Conservation (phyloP, 2,797 vertebrate species). For the Rhyacichthys aspro region DNA sequence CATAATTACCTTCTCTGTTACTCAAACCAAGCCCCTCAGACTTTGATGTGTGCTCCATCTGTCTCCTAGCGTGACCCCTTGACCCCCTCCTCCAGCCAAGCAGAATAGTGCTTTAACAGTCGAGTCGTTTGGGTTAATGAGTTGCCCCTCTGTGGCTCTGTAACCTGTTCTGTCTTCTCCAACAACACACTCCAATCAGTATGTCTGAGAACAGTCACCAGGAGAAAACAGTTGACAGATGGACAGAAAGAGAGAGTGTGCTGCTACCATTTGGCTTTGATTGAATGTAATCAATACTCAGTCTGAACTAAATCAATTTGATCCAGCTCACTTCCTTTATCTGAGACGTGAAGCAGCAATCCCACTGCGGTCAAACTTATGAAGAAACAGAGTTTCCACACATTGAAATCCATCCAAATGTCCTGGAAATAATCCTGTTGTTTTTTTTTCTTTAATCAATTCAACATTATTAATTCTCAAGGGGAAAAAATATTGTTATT, state of each 20-base stretch:
- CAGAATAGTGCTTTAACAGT: constrained; percentile 42
- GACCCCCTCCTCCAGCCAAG: constrained; percentile 44
- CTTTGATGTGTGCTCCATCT: constrained; percentile 58
- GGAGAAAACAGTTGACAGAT: constrained; percentile 46
- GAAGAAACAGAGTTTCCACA: no score
- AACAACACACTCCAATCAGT: constrained; percentile 50
- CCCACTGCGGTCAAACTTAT: no score
- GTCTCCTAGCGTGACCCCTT: constrained; percentile 60
- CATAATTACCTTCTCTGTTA: constrained; percentile 3
- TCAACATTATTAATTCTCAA: no score
- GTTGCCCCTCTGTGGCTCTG: constrained; percentile 22
- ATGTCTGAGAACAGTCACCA: constrained; percentile 21
- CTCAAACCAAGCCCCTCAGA: constrained; percentile 5
- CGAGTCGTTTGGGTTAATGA: constrained; percentile 56
- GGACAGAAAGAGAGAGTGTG: constrained; percentile 13
- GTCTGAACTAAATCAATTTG: constrained; percentile 31
- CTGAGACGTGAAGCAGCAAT: background rate
- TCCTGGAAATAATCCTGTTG: no score
- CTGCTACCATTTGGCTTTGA: constrained; percentile 13
- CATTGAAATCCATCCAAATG: no score
- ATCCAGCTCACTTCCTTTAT: constrained; percentile 1
- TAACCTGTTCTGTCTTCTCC: constrained; percentile 22
- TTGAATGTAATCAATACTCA: constrained; percentile 31
- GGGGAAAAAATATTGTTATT: no score
- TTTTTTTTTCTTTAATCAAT: no score